A percentile compares a stretch with the other conserved stretches of the same genome.
phyloP scores from a whole-genome alignment of 1,140 invertebrate species.

The Liolophura sinensis region DNA sequence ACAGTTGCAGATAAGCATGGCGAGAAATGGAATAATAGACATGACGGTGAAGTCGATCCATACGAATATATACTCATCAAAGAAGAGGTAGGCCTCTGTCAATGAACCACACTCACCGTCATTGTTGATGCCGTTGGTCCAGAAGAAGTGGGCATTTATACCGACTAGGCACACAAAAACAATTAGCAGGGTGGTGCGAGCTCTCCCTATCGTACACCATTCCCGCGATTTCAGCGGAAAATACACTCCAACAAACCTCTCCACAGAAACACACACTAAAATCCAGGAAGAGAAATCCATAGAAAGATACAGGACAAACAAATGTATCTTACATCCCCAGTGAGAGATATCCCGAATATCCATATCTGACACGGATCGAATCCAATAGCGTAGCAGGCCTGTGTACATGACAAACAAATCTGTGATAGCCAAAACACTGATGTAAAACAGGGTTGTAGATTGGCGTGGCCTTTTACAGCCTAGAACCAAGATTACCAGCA shows the following conservation, averaged over 20 bases:
- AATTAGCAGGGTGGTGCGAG: neutral
- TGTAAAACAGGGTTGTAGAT: constrained; percentile 25
- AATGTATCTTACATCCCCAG: constrained; percentile 10
- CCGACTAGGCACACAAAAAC: constrained; percentile 20
- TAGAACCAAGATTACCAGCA: constrained; percentile 23
- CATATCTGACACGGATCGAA: neutral
- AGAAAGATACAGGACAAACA: constrained; percentile 6
- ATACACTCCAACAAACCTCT: constrained; percentile 12
- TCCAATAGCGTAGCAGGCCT: constrained; percentile 14
- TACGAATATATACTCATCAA: constrained; percentile 31
- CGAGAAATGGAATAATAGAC: constrained; percentile 23
- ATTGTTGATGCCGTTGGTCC: constrained; percentile 27
- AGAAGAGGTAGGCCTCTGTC: constrained; percentile 17
- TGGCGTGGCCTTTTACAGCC: constrained; percentile 20
- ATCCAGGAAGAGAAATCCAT: constrained; percentile 12
- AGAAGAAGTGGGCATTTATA: constrained; percentile 36
- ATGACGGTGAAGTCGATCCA: constrained; percentile 33
- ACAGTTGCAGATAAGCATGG: constrained; percentile 30
- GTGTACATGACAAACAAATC: constrained; percentile 26
- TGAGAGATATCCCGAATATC: constrained; percentile 6
- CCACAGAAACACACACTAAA: constrained; percentile 9
- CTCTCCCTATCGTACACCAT: constrained; percentile 1
- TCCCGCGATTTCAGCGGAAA: constrained; percentile 2
- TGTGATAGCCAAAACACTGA: constrained; percentile 23
- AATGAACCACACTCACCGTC: constrained; percentile 19